phyloP scores from a whole-genome alignment of 2,113 vertebrate species.

The Ifrita kowaldi region DNA sequence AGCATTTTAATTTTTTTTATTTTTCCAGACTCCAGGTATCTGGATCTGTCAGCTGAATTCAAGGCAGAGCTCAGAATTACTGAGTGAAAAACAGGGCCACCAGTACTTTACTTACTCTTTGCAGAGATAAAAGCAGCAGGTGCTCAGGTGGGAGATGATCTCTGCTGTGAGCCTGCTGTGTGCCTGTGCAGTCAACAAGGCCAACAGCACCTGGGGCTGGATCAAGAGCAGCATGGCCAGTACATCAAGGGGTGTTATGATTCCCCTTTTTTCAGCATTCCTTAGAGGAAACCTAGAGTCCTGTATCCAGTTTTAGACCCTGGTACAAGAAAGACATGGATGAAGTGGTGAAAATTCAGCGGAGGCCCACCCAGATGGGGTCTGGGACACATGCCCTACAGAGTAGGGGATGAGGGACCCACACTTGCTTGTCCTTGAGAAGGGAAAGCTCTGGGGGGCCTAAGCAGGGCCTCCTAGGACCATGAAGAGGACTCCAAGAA shows the following conservation, averaged over 20 bases:
- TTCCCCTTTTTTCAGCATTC: neutral
- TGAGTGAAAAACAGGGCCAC: neutral
- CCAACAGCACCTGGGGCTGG: neutral
- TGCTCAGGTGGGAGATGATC: rapidly evolving
- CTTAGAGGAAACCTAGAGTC: neutral
- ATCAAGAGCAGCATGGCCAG: neutral
- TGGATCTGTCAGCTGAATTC: neutral
- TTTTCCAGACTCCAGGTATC: neutral
- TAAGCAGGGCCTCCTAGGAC: neutral
- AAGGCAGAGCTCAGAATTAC: neutral
- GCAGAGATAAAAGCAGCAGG: neutral
- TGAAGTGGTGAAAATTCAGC: neutral
- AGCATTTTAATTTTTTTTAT: rapidly evolving
- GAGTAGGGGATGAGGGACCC: neutral
- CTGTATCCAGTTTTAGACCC: neutral
- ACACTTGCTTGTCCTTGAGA: neutral
- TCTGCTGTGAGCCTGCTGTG: neutral
- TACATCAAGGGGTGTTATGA: neutral
- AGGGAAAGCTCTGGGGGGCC: neutral
- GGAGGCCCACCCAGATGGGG: neutral
- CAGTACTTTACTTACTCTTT: neutral
- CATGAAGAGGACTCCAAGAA: neutral
- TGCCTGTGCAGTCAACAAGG: neutral
- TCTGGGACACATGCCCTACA: rapidly evolving
- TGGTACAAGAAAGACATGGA: neutral